Evolutionary conservation across 1,140 invertebrate genomes (phyloP).

Genomic region (Cyclina sinensis): DNA sequence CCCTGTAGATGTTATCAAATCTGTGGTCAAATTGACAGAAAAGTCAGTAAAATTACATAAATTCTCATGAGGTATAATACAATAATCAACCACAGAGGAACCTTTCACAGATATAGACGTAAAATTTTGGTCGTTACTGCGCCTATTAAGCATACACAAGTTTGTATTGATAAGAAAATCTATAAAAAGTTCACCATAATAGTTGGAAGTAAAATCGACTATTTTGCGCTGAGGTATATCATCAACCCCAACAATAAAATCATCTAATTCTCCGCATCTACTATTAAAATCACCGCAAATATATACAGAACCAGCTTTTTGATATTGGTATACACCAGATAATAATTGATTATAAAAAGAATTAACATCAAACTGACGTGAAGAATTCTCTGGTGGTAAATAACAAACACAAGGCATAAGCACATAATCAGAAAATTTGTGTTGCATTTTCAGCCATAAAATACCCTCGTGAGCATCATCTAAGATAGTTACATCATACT

Average conservation of each 20-base stretch:
- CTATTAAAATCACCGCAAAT: constrained; percentile 61
- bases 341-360: constrained; percentile 28
- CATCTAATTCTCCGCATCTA: constrained; percentile 42
- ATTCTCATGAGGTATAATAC: constrained; percentile 19
- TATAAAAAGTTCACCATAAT: constrained; percentile 49
- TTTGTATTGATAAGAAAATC: constrained; percentile 52
- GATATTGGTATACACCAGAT: constrained; percentile 11
- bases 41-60: background rate
- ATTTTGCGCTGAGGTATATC: constrained; percentile 3
- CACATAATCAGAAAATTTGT: constrained; percentile 17
- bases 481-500: constrained; percentile 22
- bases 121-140: constrained; percentile 24
- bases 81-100: constrained; percentile 51
- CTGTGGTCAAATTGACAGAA: background rate
- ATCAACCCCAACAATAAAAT: constrained; percentile 56
- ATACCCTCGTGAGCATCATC: constrained; percentile 49
- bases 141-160: constrained; percentile 60
- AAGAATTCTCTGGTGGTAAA: constrained; percentile 41
- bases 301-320: constrained; percentile 35
- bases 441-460: constrained; percentile 31
- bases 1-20: constrained; percentile 21
- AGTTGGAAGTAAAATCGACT: constrained; percentile 48
- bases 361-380: constrained; percentile 36
- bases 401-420: constrained; percentile 50
- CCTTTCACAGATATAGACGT: constrained; percentile 7